Evolutionary conservation across 2,113 vertebrate species (phyloP), one percentile per base, ranked within the genome.

Genomic region (Scomber japonicus): DNA sequence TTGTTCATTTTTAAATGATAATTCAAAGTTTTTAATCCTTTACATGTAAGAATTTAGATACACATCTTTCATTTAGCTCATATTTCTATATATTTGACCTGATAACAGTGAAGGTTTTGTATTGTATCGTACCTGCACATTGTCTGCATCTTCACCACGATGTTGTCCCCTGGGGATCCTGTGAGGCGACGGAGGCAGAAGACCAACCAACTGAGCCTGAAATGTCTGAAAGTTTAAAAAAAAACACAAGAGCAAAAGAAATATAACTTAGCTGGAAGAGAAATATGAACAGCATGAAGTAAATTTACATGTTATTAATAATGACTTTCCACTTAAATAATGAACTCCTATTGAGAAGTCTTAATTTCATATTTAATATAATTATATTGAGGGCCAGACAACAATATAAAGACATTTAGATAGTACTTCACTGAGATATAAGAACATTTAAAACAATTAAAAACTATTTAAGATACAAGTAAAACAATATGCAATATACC

Each of bases 151-250:
- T 2, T 97, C 96, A 48, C 92, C 94, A 6, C 94, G 94, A 68
- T 87, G 93, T 24, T 94, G 97, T 31, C 91, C 93, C 30, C 94
- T 92, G 49, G 95, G 96, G 0, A 94, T 89, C 65, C 97, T 91
- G 91, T 95, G 92, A 75, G 96, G 96, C 0, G 97, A 97, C 53
- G 91, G 93, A 70, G 97, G 96, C 84, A 96, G 93, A 77, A 90
- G 21, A 1, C 93, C 93, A 1, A 81, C 84, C 3, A 94, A 10
- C 48, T 95, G 94, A 75, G 82, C 89, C 87, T 95, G 91, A 30
- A 90, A 86, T 1, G 92, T 17, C 94, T 94, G 82, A 49, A 40
- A 67, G 15, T 0, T 0, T 1, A 21, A 21, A 40, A 55, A 31
- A 57, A 31, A 21, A 61, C 5, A 30, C 31, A 77, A 14, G 6